Conservation (phyloP, 2,888 invertebrate genomes). For the Oithona nana region DNA sequence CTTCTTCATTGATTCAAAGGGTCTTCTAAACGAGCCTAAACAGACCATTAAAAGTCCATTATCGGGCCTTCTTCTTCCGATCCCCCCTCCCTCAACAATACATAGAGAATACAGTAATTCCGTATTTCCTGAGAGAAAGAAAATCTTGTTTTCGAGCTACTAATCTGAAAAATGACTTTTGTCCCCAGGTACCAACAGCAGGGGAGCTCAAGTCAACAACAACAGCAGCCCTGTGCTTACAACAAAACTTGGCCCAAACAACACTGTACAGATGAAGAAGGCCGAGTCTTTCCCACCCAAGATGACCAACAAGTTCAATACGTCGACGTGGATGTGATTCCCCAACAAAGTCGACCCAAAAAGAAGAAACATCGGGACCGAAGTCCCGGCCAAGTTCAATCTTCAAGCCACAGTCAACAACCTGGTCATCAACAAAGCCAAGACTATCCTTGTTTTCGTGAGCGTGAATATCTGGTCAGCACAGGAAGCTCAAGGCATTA, state of each 20-base stretch:
- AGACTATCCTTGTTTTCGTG: not conserved
- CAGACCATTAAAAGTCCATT: not conserved
- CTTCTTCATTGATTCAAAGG: no score
- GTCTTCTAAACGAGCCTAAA: no score
- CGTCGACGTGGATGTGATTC: not conserved
- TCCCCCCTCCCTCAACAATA: no score
- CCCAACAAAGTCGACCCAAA: not conserved
- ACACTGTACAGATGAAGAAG: slow-evolving; percentile 2
- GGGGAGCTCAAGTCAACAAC: not conserved
- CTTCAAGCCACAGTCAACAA: no score
- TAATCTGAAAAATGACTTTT: no score
- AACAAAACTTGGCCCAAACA: slow-evolving; percentile 16
- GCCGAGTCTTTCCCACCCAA: not conserved
- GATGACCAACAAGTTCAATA: slow-evolving; percentile 11
- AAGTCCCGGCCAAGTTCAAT: not conserved
- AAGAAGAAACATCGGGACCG: not conserved
- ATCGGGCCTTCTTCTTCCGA: not conserved
- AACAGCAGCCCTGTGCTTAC: slow-evolving; percentile 4
- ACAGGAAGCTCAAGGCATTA: not conserved
- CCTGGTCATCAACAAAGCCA: not conserved
- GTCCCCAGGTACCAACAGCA: not conserved
- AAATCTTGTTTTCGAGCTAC: no score
- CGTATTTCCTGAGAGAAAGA: no score
- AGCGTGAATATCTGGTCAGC: not conserved
- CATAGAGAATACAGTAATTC: no score